A percentile compares a stretch with the other conserved stretches of the same genome.
Evolutionary conservation across 64 coral and sea anemone genomes (phyloP).

Genomic region (Pocillopora verrucosa): DNA sequence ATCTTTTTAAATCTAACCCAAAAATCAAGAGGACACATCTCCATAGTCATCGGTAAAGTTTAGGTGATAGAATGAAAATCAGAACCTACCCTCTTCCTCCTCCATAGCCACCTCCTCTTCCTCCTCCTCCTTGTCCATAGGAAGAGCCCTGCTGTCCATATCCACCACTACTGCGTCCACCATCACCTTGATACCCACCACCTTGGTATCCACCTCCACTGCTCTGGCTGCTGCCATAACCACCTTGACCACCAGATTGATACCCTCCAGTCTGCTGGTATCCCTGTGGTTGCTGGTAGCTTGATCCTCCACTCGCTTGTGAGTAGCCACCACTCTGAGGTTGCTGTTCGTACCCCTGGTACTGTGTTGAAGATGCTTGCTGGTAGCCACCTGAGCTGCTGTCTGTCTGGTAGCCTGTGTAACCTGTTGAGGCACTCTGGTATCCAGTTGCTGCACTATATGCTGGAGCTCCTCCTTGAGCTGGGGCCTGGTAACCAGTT

Average conservation of each 20-base stretch:
- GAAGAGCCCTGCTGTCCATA: conserved; percentile 51
- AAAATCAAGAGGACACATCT: too few relatives aligned
- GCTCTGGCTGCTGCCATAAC: conserved; percentile 13
- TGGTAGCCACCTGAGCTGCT: conserved; percentile 29
- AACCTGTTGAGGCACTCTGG: not conserved
- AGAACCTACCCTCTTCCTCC: conserved; percentile 76
- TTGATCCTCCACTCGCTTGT: conserved; percentile 17
- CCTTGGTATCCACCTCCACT: conserved; percentile 58
- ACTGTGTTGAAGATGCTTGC: conserved; percentile 29
- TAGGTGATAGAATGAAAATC: conserved; percentile 10
- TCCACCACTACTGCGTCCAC: conserved; percentile 36
- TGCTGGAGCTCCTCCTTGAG: conserved; percentile 19
- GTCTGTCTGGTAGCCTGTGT: conserved; percentile 29
- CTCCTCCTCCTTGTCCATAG: conserved; percentile 43
- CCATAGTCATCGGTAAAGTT: not conserved
- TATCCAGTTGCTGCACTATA: conserved; percentile 41
- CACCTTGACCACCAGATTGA: not conserved
- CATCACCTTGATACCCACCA: conserved; percentile 61
- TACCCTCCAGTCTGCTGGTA: conserved; percentile 29
- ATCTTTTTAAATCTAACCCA: too few relatives aligned
- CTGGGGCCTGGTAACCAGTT: conserved; percentile 41
- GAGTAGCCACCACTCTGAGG: conserved; percentile 53
- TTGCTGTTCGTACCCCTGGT: conserved; percentile 43
- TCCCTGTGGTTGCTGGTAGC: conserved; percentile 58
- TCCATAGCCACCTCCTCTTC: conserved; percentile 43